These are phyloP conservation scores for Odocoileus virginianus DNA, from an alignment of 2,113 vertebrate genomes.

Conservation along the genomic window DNA sequence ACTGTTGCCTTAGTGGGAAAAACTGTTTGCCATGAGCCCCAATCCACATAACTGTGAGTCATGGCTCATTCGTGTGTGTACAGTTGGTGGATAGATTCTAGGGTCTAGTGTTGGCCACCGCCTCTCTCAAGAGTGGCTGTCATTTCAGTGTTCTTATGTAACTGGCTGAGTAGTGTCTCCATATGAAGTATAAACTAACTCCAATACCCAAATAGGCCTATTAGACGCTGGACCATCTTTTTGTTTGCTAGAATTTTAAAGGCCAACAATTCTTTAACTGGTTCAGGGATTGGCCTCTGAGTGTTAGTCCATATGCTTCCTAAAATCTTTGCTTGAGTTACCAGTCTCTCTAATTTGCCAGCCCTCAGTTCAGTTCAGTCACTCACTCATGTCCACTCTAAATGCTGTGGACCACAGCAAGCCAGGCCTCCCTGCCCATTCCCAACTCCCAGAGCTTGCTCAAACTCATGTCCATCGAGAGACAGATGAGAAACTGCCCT, in stretches of 20 bases:
- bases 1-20: not conserved
- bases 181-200: not conserved
- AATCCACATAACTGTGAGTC: not conserved
- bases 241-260: not conserved
- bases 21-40: not conserved
- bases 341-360: not conserved
- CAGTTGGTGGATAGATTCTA: not conserved
- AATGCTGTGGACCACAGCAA: not conserved
- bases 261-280: not conserved
- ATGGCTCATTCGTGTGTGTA: not conserved
- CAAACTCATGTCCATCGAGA: not conserved
- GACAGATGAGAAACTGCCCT: not conserved
- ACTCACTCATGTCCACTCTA: not conserved
- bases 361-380: not conserved
- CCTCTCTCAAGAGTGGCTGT: not conserved
- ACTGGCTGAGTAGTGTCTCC: not conserved
- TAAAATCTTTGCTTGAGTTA: not conserved
- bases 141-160: not conserved
- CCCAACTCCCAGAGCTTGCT: not conserved
- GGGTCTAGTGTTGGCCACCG: not conserved
- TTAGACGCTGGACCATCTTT: not conserved
- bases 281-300: not conserved
- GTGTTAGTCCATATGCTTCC: not conserved
- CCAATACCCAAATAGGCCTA: not conserved
- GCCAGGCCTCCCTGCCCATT: not conserved